Evolutionary conservation across 2,797 vertebrate species (phyloP), one percentile per base, ranked within the genome.

Genomic region (Tamandua tetradactyla): DNA sequence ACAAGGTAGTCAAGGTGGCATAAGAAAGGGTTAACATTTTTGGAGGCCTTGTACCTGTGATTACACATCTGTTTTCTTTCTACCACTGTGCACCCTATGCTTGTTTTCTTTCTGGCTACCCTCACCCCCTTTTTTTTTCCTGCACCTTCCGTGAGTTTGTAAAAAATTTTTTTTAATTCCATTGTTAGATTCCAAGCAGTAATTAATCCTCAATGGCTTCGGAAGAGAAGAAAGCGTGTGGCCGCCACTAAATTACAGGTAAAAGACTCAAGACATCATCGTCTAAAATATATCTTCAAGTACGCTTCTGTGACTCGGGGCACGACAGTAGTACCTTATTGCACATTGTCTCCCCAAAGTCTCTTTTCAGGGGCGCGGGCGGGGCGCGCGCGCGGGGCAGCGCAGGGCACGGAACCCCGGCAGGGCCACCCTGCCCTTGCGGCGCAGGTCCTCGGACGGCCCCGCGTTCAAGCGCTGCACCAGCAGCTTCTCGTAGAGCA

Each of bases 401-500:
- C 97, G 97, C 90, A 99, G 79, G 47, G 99, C 98, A 97, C 97
- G 99, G 96, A 99, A 99, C 68, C 99, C 99, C 0, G 99, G 99
- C 82, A 99, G 98, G 69, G 99, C 99, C 90, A 99, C 99, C 86
- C 99, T 99, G 22, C 99, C 99, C 97, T 99, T 99, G 57, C 87
- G 98, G 92, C 98, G 98, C 30, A 99, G 98, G 97, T 99, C 99
- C 0, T 97, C 98, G 97, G 98, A 98, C 0, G 99, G 97, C 64
- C 99, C 99, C 0, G 78, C 98, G 98, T 99, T 99, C 97, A 99
- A 98, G 81, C 99, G 98, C 97, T 99, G 99, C 92, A 99, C 98
- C 96, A 99, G 98, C 44, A 99, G 99, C 98, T 99, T 99, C 98
- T 99, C 99, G 0, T 99, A 99, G n/a, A 99, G 99, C 94, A 99